Percentiles rank a stretch among this genome's conserved stretches.
Evolutionary conservation across 2,888 invertebrate species (phyloP).

Genomic region (Chrysopilus asiliformis): DNA sequence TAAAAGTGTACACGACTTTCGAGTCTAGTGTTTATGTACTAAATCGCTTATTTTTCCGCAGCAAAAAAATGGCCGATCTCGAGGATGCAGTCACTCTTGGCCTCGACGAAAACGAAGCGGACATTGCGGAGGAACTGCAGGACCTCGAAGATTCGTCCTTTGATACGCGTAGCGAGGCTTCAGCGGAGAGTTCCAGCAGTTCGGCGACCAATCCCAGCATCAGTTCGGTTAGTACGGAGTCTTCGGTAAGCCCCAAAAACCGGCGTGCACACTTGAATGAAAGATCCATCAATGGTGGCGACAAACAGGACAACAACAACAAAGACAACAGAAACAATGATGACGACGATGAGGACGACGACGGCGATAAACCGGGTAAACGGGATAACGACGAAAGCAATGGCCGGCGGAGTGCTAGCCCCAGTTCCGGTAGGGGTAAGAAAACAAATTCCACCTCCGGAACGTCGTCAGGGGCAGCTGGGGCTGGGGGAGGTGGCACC

Average conservation of each 20-base stretch:
- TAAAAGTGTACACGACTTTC: conserved; percentile 13
- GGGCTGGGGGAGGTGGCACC: too few species aligned
- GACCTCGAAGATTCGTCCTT: conserved; percentile 52
- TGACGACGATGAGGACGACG: conserved; percentile 2
- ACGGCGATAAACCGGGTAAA: conserved; percentile 3
- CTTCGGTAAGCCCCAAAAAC: conserved; percentile 40
- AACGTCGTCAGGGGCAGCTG: conserved; percentile 2
- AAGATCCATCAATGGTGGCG: conserved; percentile 14
- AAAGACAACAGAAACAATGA: conserved; percentile 2
- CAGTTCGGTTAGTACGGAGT: conserved; percentile 63
- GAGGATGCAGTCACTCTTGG: conserved; percentile 49
- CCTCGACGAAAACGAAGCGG: conserved; percentile 52
- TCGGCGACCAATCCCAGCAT: conserved; percentile 61
- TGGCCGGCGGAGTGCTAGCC: conserved; percentile 7
- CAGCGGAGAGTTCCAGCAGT: conserved; percentile 59
- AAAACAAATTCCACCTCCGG: conserved; percentile 6
- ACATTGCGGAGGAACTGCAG: conserved; percentile 69
- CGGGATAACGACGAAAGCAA: conserved; percentile 9
- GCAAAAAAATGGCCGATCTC: conserved; percentile 34
- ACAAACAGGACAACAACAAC: conserved; percentile 1
- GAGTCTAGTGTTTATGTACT: conserved; percentile 4
- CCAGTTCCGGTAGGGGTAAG: conserved; percentile 8
- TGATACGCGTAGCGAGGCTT: conserved; percentile 80
- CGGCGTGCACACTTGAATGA: conserved; percentile 42
- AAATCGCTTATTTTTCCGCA: conserved; percentile 7